Base-by-base conservation (phyloP, 2,113 vertebrate species). In the Cyphomyrus discorhynchus region DNA sequence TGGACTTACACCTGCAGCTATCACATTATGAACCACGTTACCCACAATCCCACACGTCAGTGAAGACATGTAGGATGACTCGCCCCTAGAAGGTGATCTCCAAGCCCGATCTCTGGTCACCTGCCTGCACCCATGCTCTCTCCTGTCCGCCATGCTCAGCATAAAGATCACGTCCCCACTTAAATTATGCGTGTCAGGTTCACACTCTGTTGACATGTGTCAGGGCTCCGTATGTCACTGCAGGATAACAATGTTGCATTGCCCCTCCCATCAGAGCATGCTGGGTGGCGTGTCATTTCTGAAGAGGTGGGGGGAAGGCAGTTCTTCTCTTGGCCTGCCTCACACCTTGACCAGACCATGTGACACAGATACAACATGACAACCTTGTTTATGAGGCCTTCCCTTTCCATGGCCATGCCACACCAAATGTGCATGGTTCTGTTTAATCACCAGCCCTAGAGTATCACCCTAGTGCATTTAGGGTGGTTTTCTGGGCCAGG, bases 141-240 rank as follows among this genome's bases (percentile, higher is more conserved):
- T 92, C 92, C 92, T 94, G 95, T 95, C 95, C 94, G 94, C 94
- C 94, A 93, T 93, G 93, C 93, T 94, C 94, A 93, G 94, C 95
- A 95, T 96, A 95, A 95, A 95, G 94, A 96, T 95, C 94, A 93
- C 94, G 95, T 95, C 95, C 95, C 91, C 11, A 92, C 95, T 93
- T 95, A 96, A 96, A 96, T 96, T 95, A 96, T 96, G 95, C 91
- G 90, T 96, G 96, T 96, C 96, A 96, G 93, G 92, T 93, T 95
- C 94, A 95, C 93, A 94, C 93, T 92, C 94, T 94, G 94, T 90
- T 96, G 96, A 96, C 96, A 96, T 95, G 95, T 96, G 96, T 96
- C 96, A 96, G 92, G 93, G 93, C 94, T 95, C 94, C 93, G 91
- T 93, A 77, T 94, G 94, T 95, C 86, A 39, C 46, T 92, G 88